Conservation (phyloP, 1,140 invertebrate species). For the Eueides isabella region DNA sequence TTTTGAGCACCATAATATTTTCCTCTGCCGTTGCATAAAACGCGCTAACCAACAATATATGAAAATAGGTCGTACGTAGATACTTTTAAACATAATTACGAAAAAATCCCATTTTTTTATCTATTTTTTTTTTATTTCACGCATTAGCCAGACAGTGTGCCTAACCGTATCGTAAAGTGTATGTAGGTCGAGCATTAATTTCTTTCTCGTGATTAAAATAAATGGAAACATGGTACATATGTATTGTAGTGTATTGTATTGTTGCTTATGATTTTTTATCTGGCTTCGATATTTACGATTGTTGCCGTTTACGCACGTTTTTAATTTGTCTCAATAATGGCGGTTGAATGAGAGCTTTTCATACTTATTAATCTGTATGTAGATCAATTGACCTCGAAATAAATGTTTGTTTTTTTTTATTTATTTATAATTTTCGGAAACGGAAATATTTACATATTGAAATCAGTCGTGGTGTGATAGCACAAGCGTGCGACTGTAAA, state of each 20-base stretch:
- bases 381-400: not conserved
- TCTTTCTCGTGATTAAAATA: conserved; percentile 33
- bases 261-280: not conserved
- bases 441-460: not conserved
- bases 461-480: no score
- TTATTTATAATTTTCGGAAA: not conserved
- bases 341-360: not conserved
- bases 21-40: not conserved
- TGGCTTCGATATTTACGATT: not conserved
- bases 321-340: conserved; percentile 9
- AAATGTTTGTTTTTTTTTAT: not conserved
- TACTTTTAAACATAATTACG: conserved; percentile 19
- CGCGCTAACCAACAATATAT: conserved; percentile 1
- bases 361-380: not conserved
- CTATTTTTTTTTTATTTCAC: conserved; percentile 20
- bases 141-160: conserved; percentile 18
- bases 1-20: not conserved
- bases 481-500: no score
- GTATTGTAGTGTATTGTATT: conserved; percentile 11
- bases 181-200: conserved; percentile 33
- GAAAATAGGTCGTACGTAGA: conserved; percentile 22
- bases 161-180: conserved; percentile 28
- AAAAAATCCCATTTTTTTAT: not conserved
- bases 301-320: conserved; percentile 4
- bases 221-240: conserved; percentile 18